A percentile compares a stretch with the other conserved stretches of the same genome.
These are phyloP conservation scores for Pseudochromis fuscus DNA, from an alignment of 2,797 vertebrate species.

Conservation along the genomic window DNA sequence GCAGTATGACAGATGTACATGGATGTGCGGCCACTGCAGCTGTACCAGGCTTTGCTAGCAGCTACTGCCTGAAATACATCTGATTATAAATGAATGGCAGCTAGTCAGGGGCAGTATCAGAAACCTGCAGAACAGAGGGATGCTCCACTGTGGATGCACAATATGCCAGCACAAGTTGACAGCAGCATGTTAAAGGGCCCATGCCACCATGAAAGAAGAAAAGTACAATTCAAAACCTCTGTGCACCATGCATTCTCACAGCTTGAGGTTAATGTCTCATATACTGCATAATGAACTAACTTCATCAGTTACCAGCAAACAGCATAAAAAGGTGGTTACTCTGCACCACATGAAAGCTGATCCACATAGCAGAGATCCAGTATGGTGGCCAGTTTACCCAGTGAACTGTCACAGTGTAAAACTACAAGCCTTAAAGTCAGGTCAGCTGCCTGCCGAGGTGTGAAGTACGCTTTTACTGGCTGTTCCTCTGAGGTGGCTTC, in stretches of 20 bases:
- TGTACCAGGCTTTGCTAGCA: slow-evolving; percentile 56
- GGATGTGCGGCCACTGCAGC: slow-evolving; percentile 70
- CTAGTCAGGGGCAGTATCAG: neutral
- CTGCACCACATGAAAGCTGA: slow-evolving; percentile 66
- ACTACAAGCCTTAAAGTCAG: slow-evolving; percentile 39
- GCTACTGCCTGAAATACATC: slow-evolving; percentile 19
- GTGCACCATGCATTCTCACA: neutral
- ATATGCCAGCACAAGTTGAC: slow-evolving; percentile 37
- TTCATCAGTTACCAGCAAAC: slow-evolving; percentile 26
- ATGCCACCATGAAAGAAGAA: slow-evolving; percentile 6
- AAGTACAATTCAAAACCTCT: neutral
- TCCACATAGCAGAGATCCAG: slow-evolving; percentile 47
- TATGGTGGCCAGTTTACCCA: slow-evolving; percentile 34
- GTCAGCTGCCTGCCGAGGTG: slow-evolving; percentile 57
- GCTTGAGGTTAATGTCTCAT: slow-evolving; percentile 14
- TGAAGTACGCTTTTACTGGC: slow-evolving; percentile 59
- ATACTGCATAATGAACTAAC: slow-evolving; percentile 27
- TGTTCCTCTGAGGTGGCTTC: slow-evolving; percentile 56
- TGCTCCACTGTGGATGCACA: slow-evolving; percentile 2
- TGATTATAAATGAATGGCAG: slow-evolving; percentile 17
- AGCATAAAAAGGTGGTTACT: slow-evolving; percentile 44
- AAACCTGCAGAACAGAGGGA: neutral
- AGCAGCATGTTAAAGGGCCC: slow-evolving; percentile 35
- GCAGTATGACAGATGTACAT: slow-evolving; percentile 64
- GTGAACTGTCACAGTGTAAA: slow-evolving; percentile 49